Conservation (phyloP, 2,113 vertebrate species). For the Neotoma lepida region DNA sequence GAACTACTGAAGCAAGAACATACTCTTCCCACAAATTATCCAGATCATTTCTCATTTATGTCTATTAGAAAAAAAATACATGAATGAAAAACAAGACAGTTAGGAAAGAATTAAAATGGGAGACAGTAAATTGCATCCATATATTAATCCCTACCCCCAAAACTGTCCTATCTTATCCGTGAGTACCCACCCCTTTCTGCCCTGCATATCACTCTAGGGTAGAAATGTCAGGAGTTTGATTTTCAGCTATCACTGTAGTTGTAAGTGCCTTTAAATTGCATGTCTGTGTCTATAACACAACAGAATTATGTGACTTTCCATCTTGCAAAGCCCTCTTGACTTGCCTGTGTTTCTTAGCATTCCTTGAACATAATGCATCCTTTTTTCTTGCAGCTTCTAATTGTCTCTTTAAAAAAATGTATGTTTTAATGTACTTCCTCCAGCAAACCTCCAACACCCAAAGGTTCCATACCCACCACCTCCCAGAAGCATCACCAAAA, state of each 20-base stretch:
- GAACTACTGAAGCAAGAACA: not conserved
- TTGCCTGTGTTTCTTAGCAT: not conserved
- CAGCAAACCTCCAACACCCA: not conserved
- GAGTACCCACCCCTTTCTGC: accelerated
- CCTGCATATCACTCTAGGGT: not conserved
- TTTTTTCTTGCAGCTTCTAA: not conserved
- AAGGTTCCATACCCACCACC: not conserved
- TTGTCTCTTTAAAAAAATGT: not conserved
- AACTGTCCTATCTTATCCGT: not conserved
- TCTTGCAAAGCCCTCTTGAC: not conserved
- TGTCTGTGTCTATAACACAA: not conserved
- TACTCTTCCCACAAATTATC: not conserved
- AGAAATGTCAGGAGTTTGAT: not conserved
- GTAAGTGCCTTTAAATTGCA: not conserved
- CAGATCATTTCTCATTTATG: not conserved
- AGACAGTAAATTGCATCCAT: not conserved
- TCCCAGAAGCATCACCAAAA: not conserved
- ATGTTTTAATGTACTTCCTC: not conserved
- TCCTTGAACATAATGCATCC: not conserved
- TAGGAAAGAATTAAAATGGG: not conserved
- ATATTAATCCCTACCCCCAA: no score
- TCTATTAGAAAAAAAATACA: no score
- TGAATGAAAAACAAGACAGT: not conserved
- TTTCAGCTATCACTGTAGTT: not conserved
- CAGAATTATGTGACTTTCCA: not conserved